Evolutionary conservation across 2,888 invertebrate species (phyloP), one percentile per base, ranked within the genome.

Genomic region (Calameuta filiformis): DNA sequence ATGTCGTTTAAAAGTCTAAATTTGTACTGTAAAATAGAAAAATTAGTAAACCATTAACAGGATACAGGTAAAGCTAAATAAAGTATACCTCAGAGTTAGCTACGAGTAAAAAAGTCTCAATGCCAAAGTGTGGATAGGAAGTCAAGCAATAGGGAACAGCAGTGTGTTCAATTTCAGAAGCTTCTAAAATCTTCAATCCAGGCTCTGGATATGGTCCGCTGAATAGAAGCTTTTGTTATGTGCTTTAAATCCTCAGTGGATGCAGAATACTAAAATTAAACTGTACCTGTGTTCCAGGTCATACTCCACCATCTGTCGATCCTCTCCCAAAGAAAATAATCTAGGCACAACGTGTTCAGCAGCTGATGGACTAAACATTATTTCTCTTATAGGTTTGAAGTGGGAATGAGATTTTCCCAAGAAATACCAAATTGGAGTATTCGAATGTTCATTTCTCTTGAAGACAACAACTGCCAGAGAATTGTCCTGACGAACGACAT

Each of bases 1-100:
- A 91, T 90, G 76, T 94, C 93, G 89, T 95, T 95, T 75, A 95
- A 90, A 74, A 95, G 91, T 89, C 95, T 96, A 86, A 95, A 95
- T 91, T 96, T 96, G 87, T 93, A 93, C 73, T 75, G 6, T 84
- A 78, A 75, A 79, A 83, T 73, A 30, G 34, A 11, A 33, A 11
- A 68, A 69, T 23, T 35, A 56, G 23, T 56, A 23, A 56, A 9
- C 2, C 9, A 9, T 9, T 23, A 15, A 23, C 23, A 23, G 23
- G 56, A 56, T 23, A 23, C 23, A 75, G 11, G 15, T 75, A 30
- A 35, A 33, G 56, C 37, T 40, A 56, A n/a, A 35, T 69, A 3
- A 31, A 34, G 1, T 35, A 37, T 80, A 94, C 95, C 92, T 94
- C 94, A 86, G 95, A 93, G 89, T 94, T 95, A 23, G 94, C 93